Percentiles rank a stretch among this genome's conserved stretches.
Evolutionary conservation across 2,113 vertebrate genomes (phyloP).

Genomic region (Cacatua alba): DNA sequence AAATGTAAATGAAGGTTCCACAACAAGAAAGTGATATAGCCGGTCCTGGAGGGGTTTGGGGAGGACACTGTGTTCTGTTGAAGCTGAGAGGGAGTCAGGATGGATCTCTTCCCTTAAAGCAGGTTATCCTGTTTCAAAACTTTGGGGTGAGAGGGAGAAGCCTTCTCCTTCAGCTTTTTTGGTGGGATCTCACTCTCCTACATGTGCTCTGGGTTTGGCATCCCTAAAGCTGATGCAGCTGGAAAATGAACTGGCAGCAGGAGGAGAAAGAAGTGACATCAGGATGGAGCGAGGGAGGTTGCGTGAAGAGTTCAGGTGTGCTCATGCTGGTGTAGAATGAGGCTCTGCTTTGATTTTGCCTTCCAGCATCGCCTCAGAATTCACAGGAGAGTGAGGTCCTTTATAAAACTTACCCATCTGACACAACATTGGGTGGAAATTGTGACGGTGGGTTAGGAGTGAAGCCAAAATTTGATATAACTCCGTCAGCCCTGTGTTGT

Average conservation of each 20-base stretch:
- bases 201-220: accelerated
- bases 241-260: neutral
- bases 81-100: neutral
- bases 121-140: neutral
- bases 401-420: neutral
- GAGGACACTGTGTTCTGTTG: neutral
- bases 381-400: neutral
- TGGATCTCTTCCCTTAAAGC: neutral
- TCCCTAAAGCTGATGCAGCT: accelerated
- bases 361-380: neutral
- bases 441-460: neutral
- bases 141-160: neutral
- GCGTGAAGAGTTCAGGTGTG: neutral
- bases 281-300: accelerated
- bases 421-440: neutral
- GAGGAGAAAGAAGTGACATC: neutral
- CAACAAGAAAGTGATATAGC: neutral
- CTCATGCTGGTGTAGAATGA: accelerated
- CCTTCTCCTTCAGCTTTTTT: neutral
- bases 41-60: neutral
- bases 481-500: neutral
- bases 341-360: neutral
- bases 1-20: neutral
- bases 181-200: neutral
- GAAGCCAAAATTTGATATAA: neutral